Percentiles rank a stretch among this genome's conserved stretches.
These are phyloP conservation scores for Hiodon tergisus DNA, from an alignment of 2,113 vertebrate genomes.

Conservation along the genomic window DNA sequence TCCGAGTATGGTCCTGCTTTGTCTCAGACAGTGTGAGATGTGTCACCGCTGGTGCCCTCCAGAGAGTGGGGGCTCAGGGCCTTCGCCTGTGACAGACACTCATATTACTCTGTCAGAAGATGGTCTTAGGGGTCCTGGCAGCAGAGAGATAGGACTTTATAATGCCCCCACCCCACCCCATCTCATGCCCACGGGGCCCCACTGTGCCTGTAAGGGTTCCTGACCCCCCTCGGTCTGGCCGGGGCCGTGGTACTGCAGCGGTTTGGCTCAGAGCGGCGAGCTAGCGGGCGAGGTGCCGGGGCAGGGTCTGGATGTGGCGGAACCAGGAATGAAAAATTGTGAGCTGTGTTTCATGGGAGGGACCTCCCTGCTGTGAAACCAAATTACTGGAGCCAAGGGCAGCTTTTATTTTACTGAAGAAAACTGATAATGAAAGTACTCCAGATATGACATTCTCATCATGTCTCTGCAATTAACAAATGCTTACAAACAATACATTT, in stretches of 20 bases:
- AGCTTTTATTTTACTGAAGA: slow-evolving; percentile 12
- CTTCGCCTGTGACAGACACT: neutral
- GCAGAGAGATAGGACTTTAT: neutral
- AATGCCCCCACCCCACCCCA: slow-evolving; percentile 10
- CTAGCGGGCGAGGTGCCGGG: neutral
- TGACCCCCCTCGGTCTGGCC: no score
- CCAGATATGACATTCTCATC: slow-evolving; percentile 1
- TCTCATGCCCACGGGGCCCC: neutral
- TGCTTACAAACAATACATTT: no score
- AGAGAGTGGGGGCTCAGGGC: neutral
- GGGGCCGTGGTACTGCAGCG: no score
- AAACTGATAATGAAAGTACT: slow-evolving; percentile 12
- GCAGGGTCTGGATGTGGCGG: neutral
- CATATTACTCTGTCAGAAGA: neutral
- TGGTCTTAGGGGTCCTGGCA: neutral
- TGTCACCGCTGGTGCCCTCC: neutral
- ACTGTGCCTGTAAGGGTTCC: neutral
- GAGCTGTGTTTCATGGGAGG: slow-evolving; percentile 1
- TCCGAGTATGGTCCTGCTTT: neutral
- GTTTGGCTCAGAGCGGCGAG: no score
- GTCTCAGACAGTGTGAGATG: neutral
- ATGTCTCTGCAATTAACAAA: neutral
- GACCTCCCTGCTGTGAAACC: neutral
- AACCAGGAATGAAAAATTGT: neutral
- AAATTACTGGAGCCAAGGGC: neutral